Conservation (phyloP, 1,140 invertebrate genomes). For the Onthophagus taurus region DNA sequence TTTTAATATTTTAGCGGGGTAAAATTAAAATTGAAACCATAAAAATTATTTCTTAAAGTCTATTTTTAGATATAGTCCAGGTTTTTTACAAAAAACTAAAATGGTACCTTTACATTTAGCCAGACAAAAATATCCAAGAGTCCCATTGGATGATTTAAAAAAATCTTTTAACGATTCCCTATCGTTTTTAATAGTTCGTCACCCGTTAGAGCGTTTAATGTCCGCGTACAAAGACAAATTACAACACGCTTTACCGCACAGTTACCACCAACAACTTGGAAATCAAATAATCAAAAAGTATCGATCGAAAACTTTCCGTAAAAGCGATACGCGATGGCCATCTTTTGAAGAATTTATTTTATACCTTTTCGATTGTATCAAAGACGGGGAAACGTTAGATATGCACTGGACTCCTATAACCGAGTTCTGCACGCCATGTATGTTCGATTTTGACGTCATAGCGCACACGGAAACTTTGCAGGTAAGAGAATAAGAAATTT, state of each 20-base stretch:
- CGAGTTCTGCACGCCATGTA: slow-evolving; percentile 81
- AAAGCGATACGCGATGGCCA: slow-evolving; percentile 49
- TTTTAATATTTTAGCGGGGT: slow-evolving; percentile 74
- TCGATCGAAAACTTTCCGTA: slow-evolving; percentile 33
- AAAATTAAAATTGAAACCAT: slow-evolving; percentile 13
- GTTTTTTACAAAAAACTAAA: slow-evolving; percentile 64
- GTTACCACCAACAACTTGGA: slow-evolving; percentile 69
- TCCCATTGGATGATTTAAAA: slow-evolving; percentile 53
- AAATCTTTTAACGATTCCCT: slow-evolving; percentile 54
- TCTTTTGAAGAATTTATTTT: slow-evolving; percentile 68
- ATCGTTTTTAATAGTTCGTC: slow-evolving; percentile 78
- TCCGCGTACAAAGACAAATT: slow-evolving; percentile 87
- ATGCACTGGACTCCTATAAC: slow-evolving; percentile 87
- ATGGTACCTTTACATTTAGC: slow-evolving; percentile 66
- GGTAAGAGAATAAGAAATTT: too few species aligned
- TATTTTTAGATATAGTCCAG: slow-evolving; percentile 49
- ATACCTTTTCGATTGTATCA: slow-evolving; percentile 57
- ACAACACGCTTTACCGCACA: slow-evolving; percentile 67
- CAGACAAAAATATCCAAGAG: slow-evolving; percentile 65
- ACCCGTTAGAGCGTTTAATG: slow-evolving; percentile 80
- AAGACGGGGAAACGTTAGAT: slow-evolving; percentile 58
- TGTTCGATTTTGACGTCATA: slow-evolving; percentile 78
- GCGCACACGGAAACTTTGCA: slow-evolving; percentile 81
- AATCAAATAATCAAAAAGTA: slow-evolving; percentile 65
- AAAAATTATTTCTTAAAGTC: background rate